Evolutionary conservation across 2,888 invertebrate genomes (phyloP).

Genomic region (Hydroisotoma schaefferi): DNA sequence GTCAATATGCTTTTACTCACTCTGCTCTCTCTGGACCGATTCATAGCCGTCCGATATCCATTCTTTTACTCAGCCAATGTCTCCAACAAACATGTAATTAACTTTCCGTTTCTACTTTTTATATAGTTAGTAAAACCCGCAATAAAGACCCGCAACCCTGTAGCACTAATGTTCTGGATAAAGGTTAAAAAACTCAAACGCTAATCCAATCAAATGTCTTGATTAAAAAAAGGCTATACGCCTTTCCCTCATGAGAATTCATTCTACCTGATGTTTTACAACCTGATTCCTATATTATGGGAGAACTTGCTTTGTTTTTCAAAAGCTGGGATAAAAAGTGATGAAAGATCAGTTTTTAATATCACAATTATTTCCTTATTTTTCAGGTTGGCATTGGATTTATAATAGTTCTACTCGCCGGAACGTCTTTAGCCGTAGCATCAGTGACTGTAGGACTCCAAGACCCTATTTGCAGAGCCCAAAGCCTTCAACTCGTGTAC

Average conservation of each 20-base stretch:
- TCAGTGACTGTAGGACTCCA: conserved; percentile 43
- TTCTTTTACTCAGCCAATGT: conserved; percentile 47
- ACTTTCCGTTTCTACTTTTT: too few relatives aligned
- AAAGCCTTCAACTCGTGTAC: conserved; percentile 46
- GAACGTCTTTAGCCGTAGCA: conserved; percentile 38
- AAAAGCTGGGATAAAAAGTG: too few relatives aligned
- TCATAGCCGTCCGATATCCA: conserved; percentile 47
- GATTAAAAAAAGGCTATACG: too few relatives aligned
- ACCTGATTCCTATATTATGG: too few relatives aligned
- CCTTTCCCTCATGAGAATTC: too few relatives aligned
- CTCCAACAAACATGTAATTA: conserved; percentile 47
- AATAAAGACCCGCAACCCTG: too few relatives aligned
- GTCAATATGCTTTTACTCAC: conserved; percentile 47
- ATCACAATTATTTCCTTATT: too few relatives aligned
- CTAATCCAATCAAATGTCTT: background rate
- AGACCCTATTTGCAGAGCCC: conserved; percentile 42
- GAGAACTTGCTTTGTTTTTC: too few relatives aligned
- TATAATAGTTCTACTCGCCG: conserved; percentile 40
- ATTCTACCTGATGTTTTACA: too few relatives aligned
- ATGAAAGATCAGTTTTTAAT: too few relatives aligned
- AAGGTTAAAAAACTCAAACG: background rate
- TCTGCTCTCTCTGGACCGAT: conserved; percentile 46
- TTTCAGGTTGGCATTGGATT: conserved; percentile 44
- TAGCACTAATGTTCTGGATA: too few relatives aligned
- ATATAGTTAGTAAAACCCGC: too few relatives aligned